Conservation (phyloP, 35 echinoderm and acorn worm species). For the Patiria miniata region DNA sequence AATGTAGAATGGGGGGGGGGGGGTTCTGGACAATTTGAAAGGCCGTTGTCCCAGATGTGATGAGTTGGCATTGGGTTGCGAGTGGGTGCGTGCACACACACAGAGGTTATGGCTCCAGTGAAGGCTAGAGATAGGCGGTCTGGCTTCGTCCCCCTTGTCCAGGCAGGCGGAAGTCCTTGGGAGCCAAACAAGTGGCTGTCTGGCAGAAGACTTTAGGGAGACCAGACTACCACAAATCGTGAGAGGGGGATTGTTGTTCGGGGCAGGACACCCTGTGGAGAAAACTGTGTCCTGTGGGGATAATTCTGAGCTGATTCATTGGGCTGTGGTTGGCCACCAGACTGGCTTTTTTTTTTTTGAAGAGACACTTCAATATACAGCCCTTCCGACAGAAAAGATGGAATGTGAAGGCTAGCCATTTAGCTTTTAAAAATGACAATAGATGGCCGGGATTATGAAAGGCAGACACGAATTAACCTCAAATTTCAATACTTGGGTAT, state of each 20-base stretch:
- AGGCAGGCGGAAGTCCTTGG: constrained; percentile 19
- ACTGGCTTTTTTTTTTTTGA: not conserved
- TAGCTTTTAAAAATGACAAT: no score
- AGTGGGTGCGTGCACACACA: not conserved
- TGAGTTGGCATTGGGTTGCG: no score
- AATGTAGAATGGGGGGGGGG: not conserved
- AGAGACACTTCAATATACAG: not conserved
- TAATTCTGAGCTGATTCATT: not conserved
- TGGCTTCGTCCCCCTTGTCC: not conserved
- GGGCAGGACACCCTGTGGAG: not conserved
- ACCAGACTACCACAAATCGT: not conserved
- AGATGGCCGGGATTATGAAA: not conserved
- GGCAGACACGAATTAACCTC: no score
- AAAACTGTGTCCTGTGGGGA: not conserved
- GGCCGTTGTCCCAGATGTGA: no score
- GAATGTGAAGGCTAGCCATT: constrained; percentile 25
- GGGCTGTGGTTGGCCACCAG: constrained; percentile 4
- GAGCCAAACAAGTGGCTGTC: not conserved
- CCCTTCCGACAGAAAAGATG: not conserved
- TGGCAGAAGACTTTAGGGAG: not conserved
- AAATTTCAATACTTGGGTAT: no score
- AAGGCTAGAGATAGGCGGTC: not conserved
- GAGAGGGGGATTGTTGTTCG: not conserved
- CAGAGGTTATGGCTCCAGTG: not conserved
- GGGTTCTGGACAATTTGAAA: not conserved